Conservation (phyloP, 2,113 vertebrate species). For the Podarcis raffonei region DNA sequence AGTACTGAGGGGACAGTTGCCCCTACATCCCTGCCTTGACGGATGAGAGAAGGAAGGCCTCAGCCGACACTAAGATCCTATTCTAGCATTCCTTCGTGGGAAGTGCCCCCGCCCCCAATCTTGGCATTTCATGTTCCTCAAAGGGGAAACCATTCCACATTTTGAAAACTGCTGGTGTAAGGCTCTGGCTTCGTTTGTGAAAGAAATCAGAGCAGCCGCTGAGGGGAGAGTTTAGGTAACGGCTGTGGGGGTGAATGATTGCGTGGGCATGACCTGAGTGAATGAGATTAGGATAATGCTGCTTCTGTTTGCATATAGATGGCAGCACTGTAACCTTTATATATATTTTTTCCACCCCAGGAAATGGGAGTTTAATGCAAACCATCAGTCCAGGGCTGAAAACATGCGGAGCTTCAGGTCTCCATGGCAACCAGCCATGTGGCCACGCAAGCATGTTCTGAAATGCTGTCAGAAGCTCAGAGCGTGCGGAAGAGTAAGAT, state of each 20-base stretch:
- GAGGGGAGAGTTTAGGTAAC: background rate
- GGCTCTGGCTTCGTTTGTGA: background rate
- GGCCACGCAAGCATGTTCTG: constrained; percentile 52
- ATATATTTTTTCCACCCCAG: constrained; percentile 36
- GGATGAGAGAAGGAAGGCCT: background rate
- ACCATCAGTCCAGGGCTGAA: constrained; percentile 57
- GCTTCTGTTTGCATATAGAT: background rate
- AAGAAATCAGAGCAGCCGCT: background rate
- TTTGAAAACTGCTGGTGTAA: background rate
- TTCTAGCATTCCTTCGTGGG: background rate
- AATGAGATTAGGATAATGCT: background rate
- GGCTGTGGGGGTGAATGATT: background rate
- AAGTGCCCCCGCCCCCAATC: background rate
- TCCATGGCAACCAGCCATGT: constrained; percentile 70
- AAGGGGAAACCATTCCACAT: background rate
- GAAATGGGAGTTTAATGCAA: constrained; percentile 66
- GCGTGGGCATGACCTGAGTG: background rate
- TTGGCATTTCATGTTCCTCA: background rate
- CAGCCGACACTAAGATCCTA: background rate
- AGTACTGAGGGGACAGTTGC: no score
- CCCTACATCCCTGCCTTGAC: background rate
- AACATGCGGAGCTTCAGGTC: constrained; percentile 69
- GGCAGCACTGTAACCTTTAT: constrained; percentile 34
- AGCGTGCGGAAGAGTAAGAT: background rate
- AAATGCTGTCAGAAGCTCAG: constrained; percentile 34